Evolutionary conservation across 2,888 invertebrate species (phyloP).

Genomic region (Synergus umbraculus): DNA sequence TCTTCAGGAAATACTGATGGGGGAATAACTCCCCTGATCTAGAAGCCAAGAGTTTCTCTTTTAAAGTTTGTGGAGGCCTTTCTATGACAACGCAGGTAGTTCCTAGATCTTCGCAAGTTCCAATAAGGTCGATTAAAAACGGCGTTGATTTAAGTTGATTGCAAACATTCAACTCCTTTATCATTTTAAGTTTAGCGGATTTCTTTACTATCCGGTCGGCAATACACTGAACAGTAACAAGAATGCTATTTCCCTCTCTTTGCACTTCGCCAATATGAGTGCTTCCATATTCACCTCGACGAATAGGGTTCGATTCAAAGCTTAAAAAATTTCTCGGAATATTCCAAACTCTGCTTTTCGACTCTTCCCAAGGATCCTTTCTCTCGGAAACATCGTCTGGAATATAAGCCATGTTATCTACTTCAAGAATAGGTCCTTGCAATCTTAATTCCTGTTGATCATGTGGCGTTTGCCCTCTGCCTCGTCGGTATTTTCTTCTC

Average conservation of each 20-base stretch:
- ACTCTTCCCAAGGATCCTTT: constrained; percentile 85
- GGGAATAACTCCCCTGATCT: constrained; percentile 72
- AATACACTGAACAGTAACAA: constrained; percentile 84
- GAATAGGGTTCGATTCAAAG: constrained; percentile 84
- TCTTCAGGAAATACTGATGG: constrained; percentile 70
- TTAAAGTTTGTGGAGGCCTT: constrained; percentile 83
- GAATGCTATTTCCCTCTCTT: constrained; percentile 80
- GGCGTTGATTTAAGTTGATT: constrained; percentile 85
- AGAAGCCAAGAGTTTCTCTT: constrained; percentile 81
- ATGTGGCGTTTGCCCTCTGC: constrained; percentile 78
- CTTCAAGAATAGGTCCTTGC: constrained; percentile 88
- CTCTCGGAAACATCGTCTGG: constrained; percentile 84
- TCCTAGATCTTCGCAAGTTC: constrained; percentile 88
- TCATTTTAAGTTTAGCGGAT: constrained; percentile 80
- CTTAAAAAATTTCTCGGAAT: constrained; percentile 86
- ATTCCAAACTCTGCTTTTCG: constrained; percentile 87
- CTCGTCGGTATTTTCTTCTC: constrained; percentile 67
- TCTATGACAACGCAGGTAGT: constrained; percentile 87
- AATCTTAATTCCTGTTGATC: constrained; percentile 85
- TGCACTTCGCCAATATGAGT: constrained; percentile 85
- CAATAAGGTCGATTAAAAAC: constrained; percentile 86
- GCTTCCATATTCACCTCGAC: constrained; percentile 88
- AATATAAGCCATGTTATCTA: constrained; percentile 88
- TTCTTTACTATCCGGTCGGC: constrained; percentile 80
- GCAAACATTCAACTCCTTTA: constrained; percentile 86